These are phyloP conservation scores for Lutjanus erythropterus DNA, from an alignment of 2,113 vertebrate genomes.

Conservation along the genomic window DNA sequence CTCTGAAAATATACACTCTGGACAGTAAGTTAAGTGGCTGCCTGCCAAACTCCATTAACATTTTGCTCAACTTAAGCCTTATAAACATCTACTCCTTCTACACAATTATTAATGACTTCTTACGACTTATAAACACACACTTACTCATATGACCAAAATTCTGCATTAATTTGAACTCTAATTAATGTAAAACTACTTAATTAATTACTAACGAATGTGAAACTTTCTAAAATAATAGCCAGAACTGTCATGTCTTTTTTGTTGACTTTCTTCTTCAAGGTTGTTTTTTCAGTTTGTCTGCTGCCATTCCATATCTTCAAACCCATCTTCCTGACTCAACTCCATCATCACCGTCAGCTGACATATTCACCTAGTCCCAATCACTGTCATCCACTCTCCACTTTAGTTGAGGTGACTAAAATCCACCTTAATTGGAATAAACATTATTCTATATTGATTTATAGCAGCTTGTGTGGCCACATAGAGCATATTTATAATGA, in stretches of 20 bases:
- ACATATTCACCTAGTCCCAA: background rate
- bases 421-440: background rate
- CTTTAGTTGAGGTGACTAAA: conserved; percentile 72
- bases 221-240: too few relatives aligned
- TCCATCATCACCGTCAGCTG: background rate
- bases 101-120: too few relatives aligned
- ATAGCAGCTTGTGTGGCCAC: background rate
- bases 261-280: conserved; percentile 24
- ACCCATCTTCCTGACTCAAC: conserved; percentile 68
- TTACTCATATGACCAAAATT: too few relatives aligned
- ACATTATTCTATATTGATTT: background rate
- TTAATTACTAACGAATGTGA: too few relatives aligned
- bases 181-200: too few relatives aligned
- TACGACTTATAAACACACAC: too few relatives aligned
- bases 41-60: too few relatives aligned
- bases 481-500: background rate
- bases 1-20: too few relatives aligned
- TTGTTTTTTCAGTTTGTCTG: conserved; percentile 77
- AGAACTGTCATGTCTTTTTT: background rate
- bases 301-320: conserved; percentile 80
- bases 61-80: too few relatives aligned
- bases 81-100: too few relatives aligned
- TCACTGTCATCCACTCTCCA: conserved; percentile 74
- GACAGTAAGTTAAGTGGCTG: too few relatives aligned
- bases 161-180: too few relatives aligned